Conservation (phyloP, 2,888 invertebrate species). For the Vesta saturnalis region DNA sequence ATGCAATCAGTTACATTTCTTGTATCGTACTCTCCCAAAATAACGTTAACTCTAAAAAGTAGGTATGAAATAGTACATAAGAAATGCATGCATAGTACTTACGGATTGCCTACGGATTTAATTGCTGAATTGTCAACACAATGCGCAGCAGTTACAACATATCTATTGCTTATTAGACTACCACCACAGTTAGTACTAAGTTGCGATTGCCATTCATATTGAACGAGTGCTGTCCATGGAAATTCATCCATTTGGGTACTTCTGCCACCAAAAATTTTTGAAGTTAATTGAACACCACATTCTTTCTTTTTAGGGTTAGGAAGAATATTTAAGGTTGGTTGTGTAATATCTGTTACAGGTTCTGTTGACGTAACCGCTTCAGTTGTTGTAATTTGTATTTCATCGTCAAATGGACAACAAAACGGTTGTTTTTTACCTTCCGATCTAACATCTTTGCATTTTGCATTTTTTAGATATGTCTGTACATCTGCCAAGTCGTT, state of each 20-base stretch:
- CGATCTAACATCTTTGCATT: not conserved
- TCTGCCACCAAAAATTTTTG: constrained; percentile 57
- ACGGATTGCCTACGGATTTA: constrained; percentile 66
- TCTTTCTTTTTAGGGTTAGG: constrained; percentile 18
- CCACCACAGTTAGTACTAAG: constrained; percentile 64
- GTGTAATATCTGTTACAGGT: not conserved
- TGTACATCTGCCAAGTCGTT: not conserved
- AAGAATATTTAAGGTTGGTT: constrained; percentile 10
- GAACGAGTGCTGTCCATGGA: constrained; percentile 71
- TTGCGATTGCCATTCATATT: constrained; percentile 58
- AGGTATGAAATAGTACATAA: not conserved
- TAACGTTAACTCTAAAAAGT: constrained; percentile 38
- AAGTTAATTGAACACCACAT: constrained; percentile 28
- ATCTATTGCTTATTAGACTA: constrained; percentile 67
- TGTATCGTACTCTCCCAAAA: constrained; percentile 62
- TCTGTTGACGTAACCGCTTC: not conserved
- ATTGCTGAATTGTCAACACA: constrained; percentile 61
- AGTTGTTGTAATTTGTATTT: not conserved
- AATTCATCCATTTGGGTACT: constrained; percentile 66
- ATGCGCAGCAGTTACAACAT: constrained; percentile 71
- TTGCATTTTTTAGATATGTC: not conserved
- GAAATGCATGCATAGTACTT: constrained; percentile 56
- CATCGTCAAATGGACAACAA: constrained; percentile 6
- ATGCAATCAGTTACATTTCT: constrained; percentile 58
- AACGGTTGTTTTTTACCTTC: not conserved